Conservation (phyloP, 2,113 vertebrate genomes). For the Equus przewalskii region DNA sequence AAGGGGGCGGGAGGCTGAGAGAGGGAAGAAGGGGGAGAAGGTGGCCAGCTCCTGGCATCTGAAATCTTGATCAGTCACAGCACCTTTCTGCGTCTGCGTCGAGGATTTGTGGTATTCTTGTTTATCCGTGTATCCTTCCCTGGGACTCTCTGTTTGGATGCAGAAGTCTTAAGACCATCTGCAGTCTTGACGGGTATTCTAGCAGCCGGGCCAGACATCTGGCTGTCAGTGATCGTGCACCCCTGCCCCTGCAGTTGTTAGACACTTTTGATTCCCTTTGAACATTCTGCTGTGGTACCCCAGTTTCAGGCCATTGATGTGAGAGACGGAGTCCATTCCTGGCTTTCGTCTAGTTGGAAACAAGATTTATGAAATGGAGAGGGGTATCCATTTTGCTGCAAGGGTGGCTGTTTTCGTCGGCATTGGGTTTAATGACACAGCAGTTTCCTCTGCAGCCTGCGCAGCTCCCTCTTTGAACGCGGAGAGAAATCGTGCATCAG, state of each 20-base stretch:
- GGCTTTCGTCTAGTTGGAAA: slow-evolving; percentile 86
- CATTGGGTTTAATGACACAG: slow-evolving; percentile 86
- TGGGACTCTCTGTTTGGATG: slow-evolving; percentile 84
- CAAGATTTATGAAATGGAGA: slow-evolving; percentile 89
- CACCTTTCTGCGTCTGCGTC: slow-evolving; percentile 32
- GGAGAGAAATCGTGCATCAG: slow-evolving; percentile 87
- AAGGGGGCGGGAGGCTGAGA: neutral
- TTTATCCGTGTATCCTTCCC: slow-evolving; percentile 87
- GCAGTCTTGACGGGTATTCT: slow-evolving; percentile 84
- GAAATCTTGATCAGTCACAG: slow-evolving; percentile 85
- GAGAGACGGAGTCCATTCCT: slow-evolving; percentile 82
- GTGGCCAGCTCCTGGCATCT: slow-evolving; percentile 78
- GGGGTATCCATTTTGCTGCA: slow-evolving; percentile 80
- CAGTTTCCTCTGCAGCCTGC: slow-evolving; percentile 89
- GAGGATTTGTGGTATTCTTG: slow-evolving; percentile 86
- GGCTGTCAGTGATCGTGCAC: slow-evolving; percentile 91
- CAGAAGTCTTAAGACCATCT: slow-evolving; percentile 87
- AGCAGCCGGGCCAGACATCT: slow-evolving; percentile 90
- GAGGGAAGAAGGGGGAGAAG: neutral
- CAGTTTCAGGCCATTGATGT: slow-evolving; percentile 87
- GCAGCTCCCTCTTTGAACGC: slow-evolving; percentile 87
- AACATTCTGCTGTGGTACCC: slow-evolving; percentile 85
- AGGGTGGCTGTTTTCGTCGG: slow-evolving; percentile 82
- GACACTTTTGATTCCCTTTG: slow-evolving; percentile 88
- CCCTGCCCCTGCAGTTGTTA: slow-evolving; percentile 91